Conservation (phyloP, 2,888 invertebrate genomes). For the Protodeltote pygarga region DNA sequence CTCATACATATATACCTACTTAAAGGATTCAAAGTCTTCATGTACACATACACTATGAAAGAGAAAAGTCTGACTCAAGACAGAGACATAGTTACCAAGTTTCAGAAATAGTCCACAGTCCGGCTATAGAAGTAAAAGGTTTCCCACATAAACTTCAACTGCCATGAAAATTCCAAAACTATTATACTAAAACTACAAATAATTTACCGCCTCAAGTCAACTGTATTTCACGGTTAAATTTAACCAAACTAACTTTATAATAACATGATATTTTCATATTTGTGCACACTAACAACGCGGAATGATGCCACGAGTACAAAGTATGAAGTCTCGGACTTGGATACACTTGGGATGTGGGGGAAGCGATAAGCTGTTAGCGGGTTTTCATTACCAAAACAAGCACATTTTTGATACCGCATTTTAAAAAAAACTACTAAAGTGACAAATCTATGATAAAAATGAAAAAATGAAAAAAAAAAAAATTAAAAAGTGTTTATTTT, state of each 20-base stretch:
- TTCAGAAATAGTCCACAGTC: too few species aligned
- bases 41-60: too few species aligned
- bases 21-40: too few species aligned
- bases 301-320: constrained; percentile 70
- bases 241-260: constrained; percentile 64
- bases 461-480: too few species aligned
- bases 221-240: constrained; percentile 57
- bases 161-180: constrained; percentile 15
- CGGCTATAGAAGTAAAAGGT: too few species aligned
- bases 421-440: too few species aligned
- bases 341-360: constrained; percentile 57
- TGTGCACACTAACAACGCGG: constrained; percentile 69
- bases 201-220: constrained; percentile 34
- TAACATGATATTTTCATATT: constrained; percentile 78
- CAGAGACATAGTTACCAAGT: too few species aligned
- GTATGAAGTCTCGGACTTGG: constrained; percentile 71
- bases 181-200: constrained; percentile 16
- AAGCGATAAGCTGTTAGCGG: constrained; percentile 19
- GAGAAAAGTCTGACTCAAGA: too few species aligned
- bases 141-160: not conserved
- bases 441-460: too few species aligned
- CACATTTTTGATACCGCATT: too few species aligned
- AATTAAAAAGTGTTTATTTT: too few species aligned
- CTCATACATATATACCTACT: too few species aligned
- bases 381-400: not conserved